phyloP scores from a whole-genome alignment of 2,797 vertebrate genomes.

The Karalla daura region DNA sequence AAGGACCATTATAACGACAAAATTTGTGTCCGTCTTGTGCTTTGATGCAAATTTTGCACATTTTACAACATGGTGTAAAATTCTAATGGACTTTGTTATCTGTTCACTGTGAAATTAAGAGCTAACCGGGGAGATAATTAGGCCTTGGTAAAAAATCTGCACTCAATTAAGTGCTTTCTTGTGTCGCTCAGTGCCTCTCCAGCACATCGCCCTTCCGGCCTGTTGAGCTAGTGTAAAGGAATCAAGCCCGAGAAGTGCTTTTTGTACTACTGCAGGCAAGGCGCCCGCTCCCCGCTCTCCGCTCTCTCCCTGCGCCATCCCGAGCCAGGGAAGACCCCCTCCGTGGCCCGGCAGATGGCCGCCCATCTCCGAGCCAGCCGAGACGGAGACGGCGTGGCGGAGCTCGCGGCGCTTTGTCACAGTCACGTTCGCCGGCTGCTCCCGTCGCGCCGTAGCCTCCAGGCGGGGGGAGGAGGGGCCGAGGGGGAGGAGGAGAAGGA shows the following conservation, averaged over 20 bases:
- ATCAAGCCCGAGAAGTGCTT: conserved; percentile 63
- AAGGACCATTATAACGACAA: not conserved
- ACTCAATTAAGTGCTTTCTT: conserved; percentile 60
- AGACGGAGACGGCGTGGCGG: conserved; percentile 56
- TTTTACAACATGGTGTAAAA: conserved; percentile 5
- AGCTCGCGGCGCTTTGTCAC: conserved; percentile 71
- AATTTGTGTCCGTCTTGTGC: not conserved
- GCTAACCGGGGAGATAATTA: conserved; percentile 52
- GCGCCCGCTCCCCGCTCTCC: conserved; percentile 35
- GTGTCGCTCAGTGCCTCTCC: conserved; percentile 49
- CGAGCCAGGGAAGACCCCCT: conserved; percentile 75
- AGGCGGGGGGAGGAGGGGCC: conserved; percentile 51
- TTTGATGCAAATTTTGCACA: conserved; percentile 16
- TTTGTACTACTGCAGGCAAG: conserved; percentile 60
- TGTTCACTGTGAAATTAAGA: conserved; percentile 40
- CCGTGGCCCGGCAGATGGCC: conserved; percentile 77
- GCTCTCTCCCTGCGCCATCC: conserved; percentile 43
- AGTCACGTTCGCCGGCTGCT: conserved; percentile 71
- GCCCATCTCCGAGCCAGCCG: conserved; percentile 56
- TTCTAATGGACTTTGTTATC: conserved; percentile 19
- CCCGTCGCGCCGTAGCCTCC: conserved; percentile 41
- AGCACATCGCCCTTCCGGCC: conserved; percentile 35
- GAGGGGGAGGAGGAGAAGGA: no score
- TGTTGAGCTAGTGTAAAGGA: conserved; percentile 63
- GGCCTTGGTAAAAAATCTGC: conserved; percentile 48